phyloP scores from a whole-genome alignment of 2,888 invertebrate species.

The Germaria angustata region DNA sequence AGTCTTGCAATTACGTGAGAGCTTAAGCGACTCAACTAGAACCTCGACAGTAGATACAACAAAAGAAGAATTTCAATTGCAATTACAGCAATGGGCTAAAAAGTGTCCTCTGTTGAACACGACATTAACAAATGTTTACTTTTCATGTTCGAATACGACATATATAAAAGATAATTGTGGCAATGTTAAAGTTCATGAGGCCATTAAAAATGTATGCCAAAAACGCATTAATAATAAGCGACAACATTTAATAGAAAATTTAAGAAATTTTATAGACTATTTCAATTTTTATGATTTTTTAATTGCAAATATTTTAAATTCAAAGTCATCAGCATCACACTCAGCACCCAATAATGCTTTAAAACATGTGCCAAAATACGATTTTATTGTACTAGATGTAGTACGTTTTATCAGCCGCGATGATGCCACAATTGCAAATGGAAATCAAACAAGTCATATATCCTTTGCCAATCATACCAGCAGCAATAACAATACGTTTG shows the following conservation, averaged over 20 bases:
- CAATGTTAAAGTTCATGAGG: background rate
- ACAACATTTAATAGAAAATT: conserved; percentile 69
- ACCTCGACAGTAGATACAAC: background rate
- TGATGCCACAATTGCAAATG: conserved; percentile 10
- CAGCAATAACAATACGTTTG: conserved; percentile 36
- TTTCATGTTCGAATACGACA: conserved; percentile 60
- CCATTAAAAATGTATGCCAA: conserved; percentile 55
- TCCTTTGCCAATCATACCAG: conserved; percentile 42
- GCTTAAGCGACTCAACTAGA: background rate
- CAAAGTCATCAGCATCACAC: background rate
- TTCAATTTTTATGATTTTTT: conserved; percentile 79
- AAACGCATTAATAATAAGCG: conserved; percentile 29
- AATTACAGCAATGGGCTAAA: conserved; percentile 25
- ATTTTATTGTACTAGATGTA: conserved; percentile 79
- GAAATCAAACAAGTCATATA: conserved; percentile 21
- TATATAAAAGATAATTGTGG: conserved; percentile 37
- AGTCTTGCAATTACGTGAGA: conserved; percentile 59
- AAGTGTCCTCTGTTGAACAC: conserved; percentile 59
- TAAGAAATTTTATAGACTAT: conserved; percentile 76
- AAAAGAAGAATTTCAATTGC: conserved; percentile 3
- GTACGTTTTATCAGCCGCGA: conserved; percentile 68
- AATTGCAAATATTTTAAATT: conserved; percentile 70
- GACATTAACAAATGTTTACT: conserved; percentile 38
- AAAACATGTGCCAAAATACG: conserved; percentile 74
- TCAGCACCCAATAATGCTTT: conserved; percentile 17